Percentiles rank a stretch among this genome's conserved stretches.
These are phyloP conservation scores for Python bivittatus DNA, from an alignment of 2,113 vertebrate species.

Conservation along the genomic window DNA sequence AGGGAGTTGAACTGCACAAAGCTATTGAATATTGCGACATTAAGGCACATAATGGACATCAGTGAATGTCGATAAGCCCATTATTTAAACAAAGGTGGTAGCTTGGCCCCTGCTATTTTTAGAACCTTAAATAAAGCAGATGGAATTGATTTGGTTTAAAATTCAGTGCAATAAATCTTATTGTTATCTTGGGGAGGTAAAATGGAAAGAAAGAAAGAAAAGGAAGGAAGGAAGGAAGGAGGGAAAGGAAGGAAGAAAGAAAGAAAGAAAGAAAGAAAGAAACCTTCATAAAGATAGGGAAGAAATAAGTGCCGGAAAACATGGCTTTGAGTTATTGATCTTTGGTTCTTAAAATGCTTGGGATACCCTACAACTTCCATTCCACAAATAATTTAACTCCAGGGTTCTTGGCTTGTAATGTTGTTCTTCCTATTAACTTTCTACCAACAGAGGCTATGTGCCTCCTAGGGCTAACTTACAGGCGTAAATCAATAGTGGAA, in stretches of 20 bases:
- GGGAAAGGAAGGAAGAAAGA: neutral
- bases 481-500: neutral
- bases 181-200: neutral
- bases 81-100: slow-evolving; percentile 7
- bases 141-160: slow-evolving; percentile 38
- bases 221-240: neutral
- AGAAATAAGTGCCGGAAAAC: slow-evolving; percentile 1
- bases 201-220: neutral
- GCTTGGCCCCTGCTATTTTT: slow-evolving; percentile 8
- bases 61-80: slow-evolving; percentile 8
- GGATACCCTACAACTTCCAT: too few relatives aligned
- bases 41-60: slow-evolving; percentile 15
- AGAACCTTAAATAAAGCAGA: slow-evolving; percentile 14
- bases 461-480: neutral
- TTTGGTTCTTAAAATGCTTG: neutral
- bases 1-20: neutral
- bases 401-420: neutral
- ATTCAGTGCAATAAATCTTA: slow-evolving; percentile 56
- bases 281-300: neutral
- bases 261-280: neutral
- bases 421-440: neutral
- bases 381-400: neutral
- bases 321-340: neutral
- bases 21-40: slow-evolving; percentile 8
- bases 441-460: neutral